Conservation (phyloP, 2,888 invertebrate species). For the Dasypolia templi region DNA sequence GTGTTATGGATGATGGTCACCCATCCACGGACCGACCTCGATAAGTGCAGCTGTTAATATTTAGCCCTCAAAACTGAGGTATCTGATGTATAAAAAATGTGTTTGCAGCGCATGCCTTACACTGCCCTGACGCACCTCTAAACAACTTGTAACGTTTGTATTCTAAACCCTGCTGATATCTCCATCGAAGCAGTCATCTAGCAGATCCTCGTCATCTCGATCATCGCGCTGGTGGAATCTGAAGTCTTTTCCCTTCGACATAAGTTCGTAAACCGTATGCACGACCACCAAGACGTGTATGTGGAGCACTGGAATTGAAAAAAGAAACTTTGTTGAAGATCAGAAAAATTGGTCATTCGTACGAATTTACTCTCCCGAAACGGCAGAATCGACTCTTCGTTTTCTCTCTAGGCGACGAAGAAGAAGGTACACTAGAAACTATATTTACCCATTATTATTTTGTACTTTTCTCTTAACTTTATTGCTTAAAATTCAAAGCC, state of each 20-base stretch:
- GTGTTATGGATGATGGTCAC: no score
- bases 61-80: no score
- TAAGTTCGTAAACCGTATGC: slow-evolving; percentile 70
- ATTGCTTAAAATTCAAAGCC: no score
- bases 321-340: background rate
- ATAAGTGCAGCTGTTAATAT: no score
- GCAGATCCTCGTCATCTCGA: slow-evolving; percentile 54
- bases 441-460: no score
- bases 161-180: slow-evolving; percentile 27
- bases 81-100: no score
- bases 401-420: no score
- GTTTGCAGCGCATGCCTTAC: background rate
- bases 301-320: slow-evolving; percentile 69
- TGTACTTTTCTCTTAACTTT: no score
- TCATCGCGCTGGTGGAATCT: slow-evolving; percentile 34
- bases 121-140: background rate
- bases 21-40: background rate
- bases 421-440: no score
- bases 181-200: slow-evolving; percentile 58
- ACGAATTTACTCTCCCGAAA: no score
- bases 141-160: background rate
- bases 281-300: slow-evolving; percentile 69
- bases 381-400: no score
- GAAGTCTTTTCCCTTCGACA: slow-evolving; percentile 63
- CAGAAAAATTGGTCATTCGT: background rate